Conservation (phyloP, 2,113 vertebrate genomes). For the Rattus rattus region DNA sequence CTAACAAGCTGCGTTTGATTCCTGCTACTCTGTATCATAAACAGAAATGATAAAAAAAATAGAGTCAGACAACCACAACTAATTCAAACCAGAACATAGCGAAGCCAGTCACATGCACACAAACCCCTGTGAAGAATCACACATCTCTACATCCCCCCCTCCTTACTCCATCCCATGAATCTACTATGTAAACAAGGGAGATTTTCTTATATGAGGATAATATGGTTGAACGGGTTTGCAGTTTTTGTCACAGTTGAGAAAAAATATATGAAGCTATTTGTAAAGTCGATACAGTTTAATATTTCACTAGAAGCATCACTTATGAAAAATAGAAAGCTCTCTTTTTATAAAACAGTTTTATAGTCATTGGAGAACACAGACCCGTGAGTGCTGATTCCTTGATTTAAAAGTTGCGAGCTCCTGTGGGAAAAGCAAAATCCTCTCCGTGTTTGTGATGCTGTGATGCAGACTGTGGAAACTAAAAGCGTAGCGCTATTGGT, state of each 20-base stretch:
- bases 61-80: neutral
- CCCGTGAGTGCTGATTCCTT: neutral
- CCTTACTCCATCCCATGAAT: neutral
- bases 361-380: conserved; percentile 35
- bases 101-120: neutral
- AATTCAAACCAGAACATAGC: neutral
- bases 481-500: neutral
- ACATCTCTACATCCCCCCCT: neutral
- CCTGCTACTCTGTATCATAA: neutral
- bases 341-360: conserved; percentile 33
- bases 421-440: neutral
- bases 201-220: neutral
- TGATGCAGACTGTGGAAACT: neutral
- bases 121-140: neutral
- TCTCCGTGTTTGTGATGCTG: neutral
- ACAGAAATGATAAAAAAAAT: neutral
- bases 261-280: neutral
- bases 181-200: neutral
- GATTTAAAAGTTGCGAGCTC: conserved; percentile 36
- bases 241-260: neutral
- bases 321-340: conserved; percentile 26
- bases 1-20: neutral
- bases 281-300: neutral
- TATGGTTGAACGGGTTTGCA: neutral
- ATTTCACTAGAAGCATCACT: conserved; percentile 35